Evolutionary conservation across 2,113 vertebrate species (phyloP).

Genomic region (Ptyas mucosa): DNA sequence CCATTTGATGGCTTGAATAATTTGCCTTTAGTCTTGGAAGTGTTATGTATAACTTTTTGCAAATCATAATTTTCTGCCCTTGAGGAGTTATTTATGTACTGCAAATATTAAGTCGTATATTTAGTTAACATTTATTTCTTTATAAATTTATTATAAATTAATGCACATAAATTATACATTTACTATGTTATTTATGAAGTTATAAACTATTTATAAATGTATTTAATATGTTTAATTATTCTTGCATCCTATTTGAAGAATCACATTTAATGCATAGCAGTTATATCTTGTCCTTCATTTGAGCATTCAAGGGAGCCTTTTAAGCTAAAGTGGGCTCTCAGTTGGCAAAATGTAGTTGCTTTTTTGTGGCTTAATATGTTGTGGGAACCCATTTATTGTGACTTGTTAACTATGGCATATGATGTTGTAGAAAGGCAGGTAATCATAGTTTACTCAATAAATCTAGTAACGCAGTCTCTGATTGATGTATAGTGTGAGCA

Average conservation of each 20-base stretch:
- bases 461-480: background rate
- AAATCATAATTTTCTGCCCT: constrained; percentile 5
- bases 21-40: background rate
- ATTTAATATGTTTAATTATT: background rate
- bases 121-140: background rate
- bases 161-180: background rate
- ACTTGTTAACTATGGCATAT: background rate
- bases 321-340: background rate
- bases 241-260: background rate
- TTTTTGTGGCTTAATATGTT: background rate
- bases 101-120: background rate
- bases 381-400: background rate
- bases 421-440: background rate
- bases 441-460: background rate
- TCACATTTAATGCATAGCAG: background rate
- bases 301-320: background rate
- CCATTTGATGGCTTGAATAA: background rate
- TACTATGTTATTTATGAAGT: background rate
- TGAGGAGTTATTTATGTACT: constrained; percentile 28
- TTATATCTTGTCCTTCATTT: background rate
- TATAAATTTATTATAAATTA: background rate
- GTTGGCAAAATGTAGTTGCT: background rate
- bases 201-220: background rate
- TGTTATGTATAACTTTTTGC: constrained; percentile 21
- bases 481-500: background rate